phyloP scores from a whole-genome alignment of 2,888 invertebrate genomes.

The Caenorhabditis angaria region DNA sequence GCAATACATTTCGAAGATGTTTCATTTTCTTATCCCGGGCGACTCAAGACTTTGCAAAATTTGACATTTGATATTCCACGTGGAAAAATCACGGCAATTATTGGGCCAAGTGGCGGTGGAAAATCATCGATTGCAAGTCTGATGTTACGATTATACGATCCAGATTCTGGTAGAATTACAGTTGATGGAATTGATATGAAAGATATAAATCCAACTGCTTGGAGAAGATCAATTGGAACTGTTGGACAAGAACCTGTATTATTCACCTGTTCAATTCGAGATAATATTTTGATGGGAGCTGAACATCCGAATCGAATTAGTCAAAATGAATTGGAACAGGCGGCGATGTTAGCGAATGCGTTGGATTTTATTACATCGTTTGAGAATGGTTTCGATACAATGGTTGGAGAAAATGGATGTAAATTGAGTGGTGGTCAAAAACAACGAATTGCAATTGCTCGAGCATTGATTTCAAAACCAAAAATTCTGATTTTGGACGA shows the following conservation, averaged over 20 bases:
- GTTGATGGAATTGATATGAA: conserved; percentile 83
- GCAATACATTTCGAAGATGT: conserved; percentile 79
- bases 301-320: conserved; percentile 74
- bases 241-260: conserved; percentile 93
- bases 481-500: conserved; percentile 90
- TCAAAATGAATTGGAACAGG: conserved; percentile 75
- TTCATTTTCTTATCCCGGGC: conserved; percentile 77
- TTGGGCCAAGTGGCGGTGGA: conserved; percentile 91
- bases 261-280: conserved; percentile 87
- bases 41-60: conserved; percentile 78
- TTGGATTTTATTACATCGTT: conserved; percentile 80
- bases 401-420: conserved; percentile 83
- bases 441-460: conserved; percentile 68
- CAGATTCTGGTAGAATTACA: conserved; percentile 77
- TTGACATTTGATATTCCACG: conserved; percentile 79
- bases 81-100: conserved; percentile 82
- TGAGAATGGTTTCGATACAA: conserved; percentile 82
- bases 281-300: conserved; percentile 89
- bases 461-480: conserved; percentile 79
- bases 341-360: conserved; percentile 85
- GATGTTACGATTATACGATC: conserved; percentile 85
- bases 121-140: conserved; percentile 89
- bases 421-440: conserved; percentile 73
- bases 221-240: conserved; percentile 82
- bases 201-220: conserved; percentile 79